Evolutionary conservation across 2,888 invertebrate species (phyloP).

Genomic region (Drosophila colorata): DNA sequence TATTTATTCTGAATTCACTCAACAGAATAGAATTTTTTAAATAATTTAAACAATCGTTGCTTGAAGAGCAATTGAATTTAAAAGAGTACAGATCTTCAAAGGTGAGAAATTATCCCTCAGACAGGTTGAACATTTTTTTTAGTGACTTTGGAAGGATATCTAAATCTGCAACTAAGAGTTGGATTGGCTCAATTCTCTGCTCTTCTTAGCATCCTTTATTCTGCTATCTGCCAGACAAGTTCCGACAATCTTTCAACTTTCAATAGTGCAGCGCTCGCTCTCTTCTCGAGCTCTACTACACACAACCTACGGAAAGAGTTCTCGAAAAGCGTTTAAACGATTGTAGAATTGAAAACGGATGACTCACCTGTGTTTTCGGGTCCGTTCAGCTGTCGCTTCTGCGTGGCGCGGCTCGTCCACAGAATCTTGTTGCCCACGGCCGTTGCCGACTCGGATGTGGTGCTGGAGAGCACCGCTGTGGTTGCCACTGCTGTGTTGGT

Average conservation of each 20-base stretch:
- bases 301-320: slow-evolving; percentile 11
- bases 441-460: slow-evolving; percentile 67
- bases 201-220: not conserved
- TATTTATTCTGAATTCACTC: too few species aligned
- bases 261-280: not conserved
- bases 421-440: slow-evolving; percentile 81
- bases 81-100: too few species aligned
- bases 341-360: not conserved
- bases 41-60: not conserved
- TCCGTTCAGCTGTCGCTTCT: slow-evolving; percentile 83
- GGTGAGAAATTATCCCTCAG: too few species aligned
- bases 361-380: slow-evolving; percentile 82
- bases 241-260: slow-evolving; percentile 1
- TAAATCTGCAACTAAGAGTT: not conserved
- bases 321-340: slow-evolving; percentile 7
- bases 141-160: not conserved
- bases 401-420: slow-evolving; percentile 81
- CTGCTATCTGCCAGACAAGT: too few species aligned
- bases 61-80: too few species aligned
- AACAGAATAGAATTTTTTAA: too few species aligned
- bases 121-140: too few species aligned
- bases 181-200: not conserved
- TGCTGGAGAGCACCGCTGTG: slow-evolving; percentile 74
- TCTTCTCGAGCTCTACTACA: slow-evolving; percentile 7
- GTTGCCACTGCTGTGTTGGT: slow-evolving; percentile 72